Conservation (phyloP, 2,888 invertebrate species). For the Lampropteryx suffumata region DNA sequence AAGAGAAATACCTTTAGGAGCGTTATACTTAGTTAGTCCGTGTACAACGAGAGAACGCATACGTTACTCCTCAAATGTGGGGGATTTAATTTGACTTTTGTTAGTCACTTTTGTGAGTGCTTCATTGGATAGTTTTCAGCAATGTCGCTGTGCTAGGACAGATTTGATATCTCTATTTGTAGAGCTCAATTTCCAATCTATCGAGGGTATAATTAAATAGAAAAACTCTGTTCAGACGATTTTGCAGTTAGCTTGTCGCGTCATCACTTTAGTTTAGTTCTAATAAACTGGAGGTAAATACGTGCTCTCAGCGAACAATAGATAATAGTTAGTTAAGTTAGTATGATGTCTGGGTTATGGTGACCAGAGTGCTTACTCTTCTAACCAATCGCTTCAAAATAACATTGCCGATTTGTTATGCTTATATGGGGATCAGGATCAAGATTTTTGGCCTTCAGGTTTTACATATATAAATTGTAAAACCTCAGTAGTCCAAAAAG, state of each 20-base stretch:
- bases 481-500: too few relatives aligned
- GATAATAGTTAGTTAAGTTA: too few relatives aligned
- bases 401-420: too few relatives aligned
- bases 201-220: constrained; percentile 18
- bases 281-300: too few relatives aligned
- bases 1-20: neutral
- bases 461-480: too few relatives aligned
- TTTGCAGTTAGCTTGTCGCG: constrained; percentile 11
- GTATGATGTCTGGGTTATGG: too few relatives aligned
- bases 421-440: too few relatives aligned
- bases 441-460: too few relatives aligned
- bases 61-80: constrained; percentile 5
- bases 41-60: neutral
- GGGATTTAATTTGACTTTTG: constrained; percentile 28
- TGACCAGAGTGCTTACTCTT: too few relatives aligned
- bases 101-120: constrained; percentile 20
- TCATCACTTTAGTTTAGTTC: too few relatives aligned
- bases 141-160: constrained; percentile 18
- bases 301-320: too few relatives aligned
- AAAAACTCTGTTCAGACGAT: constrained; percentile 16
- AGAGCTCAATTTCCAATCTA: constrained; percentile 20
- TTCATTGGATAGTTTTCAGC: constrained; percentile 18
- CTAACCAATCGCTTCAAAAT: too few relatives aligned
- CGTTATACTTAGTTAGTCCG: neutral
- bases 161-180: constrained; percentile 22